These are phyloP conservation scores for Thereva unica DNA, from an alignment of 2,888 invertebrate species.

Conservation along the genomic window DNA sequence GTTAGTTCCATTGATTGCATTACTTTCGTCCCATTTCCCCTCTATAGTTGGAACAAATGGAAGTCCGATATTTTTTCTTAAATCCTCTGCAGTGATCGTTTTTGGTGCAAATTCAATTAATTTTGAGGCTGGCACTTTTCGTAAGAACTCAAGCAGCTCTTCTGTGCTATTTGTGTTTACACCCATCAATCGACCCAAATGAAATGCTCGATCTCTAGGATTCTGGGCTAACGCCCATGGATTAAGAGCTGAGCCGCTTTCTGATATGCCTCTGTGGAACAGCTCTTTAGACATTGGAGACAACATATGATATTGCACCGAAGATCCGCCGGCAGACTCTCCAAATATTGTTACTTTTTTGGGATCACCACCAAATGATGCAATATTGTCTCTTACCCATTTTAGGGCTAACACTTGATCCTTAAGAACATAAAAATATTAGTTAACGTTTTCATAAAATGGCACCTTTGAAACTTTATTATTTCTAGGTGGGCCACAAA, in stretches of 20 bases:
- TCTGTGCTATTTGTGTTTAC: slow-evolving; percentile 64
- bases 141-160: slow-evolving; percentile 63
- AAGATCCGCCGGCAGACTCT: slow-evolving; percentile 66
- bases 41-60: slow-evolving; percentile 64
- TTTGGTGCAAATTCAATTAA: slow-evolving; percentile 64
- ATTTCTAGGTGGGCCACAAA: no score
- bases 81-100: slow-evolving; percentile 61
- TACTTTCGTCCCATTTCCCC: slow-evolving; percentile 56
- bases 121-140: slow-evolving; percentile 64
- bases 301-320: slow-evolving; percentile 64
- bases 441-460: no score
- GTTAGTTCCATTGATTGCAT: slow-evolving; percentile 49
- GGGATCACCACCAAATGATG: slow-evolving; percentile 65
- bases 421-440: slow-evolving; percentile 47
- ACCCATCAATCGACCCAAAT: slow-evolving; percentile 64
- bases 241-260: slow-evolving; percentile 66
- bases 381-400: slow-evolving; percentile 67
- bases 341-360: slow-evolving; percentile 64
- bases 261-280: slow-evolving; percentile 67
- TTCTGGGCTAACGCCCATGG: slow-evolving; percentile 65
- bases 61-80: slow-evolving; percentile 64
- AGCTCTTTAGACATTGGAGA: slow-evolving; percentile 63
- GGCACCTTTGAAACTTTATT: no score
- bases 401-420: slow-evolving; percentile 66
- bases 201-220: slow-evolving; percentile 61